Base-by-base conservation (phyloP, 2,113 vertebrate genomes). In the Synchiropus splendidus region DNA sequence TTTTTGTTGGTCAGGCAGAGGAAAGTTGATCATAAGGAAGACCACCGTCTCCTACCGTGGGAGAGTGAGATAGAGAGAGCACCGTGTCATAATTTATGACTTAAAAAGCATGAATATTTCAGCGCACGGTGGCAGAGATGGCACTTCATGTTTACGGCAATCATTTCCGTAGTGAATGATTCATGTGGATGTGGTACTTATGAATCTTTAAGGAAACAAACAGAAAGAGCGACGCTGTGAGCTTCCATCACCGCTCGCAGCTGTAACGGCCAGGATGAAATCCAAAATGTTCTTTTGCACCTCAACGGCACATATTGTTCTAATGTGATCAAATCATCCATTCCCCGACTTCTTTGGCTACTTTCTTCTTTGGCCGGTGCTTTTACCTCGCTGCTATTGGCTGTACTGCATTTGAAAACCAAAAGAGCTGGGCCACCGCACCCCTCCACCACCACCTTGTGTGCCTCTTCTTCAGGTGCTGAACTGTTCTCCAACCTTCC, bases 161-260 rank as follows among this genome's bases (percentile, higher is more conserved):
- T 83, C 72, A 75, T 78, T 79, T 83, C 74, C 74, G 66, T 70
- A 45, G 67, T 85, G 77, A 82, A 83, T 75, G 67, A 83, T 83
- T 83, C 69, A 85, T 82, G 61, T 53, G 43, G 63, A 74, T 67
- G 70, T 58, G 58, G 54, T 31, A n/a, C 58, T 69, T 46, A 75
- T 83, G 74, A 77, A 85, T 81, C 60, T 85, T 83, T 81, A 60
- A 77, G 58, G 54, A 46, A 63, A 76, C 76, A 79, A 79, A 76
- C 73, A 76, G 72, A 69, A 61, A 72, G 65, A 70, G 48, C 51
- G 68, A 70, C 41, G 59, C 60, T 70, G 51, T 5, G 44, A 56
- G 69, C 43, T 64, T 51, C 11, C 33, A 49, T 44, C 48, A 66
- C 48, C 16, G 21, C 21, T 27, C 21, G 21, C 21, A 27, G 4